Evolutionary conservation across 2,113 vertebrate species (phyloP), one percentile per base, ranked within the genome.

Genomic region (Megaceryle torquata): DNA sequence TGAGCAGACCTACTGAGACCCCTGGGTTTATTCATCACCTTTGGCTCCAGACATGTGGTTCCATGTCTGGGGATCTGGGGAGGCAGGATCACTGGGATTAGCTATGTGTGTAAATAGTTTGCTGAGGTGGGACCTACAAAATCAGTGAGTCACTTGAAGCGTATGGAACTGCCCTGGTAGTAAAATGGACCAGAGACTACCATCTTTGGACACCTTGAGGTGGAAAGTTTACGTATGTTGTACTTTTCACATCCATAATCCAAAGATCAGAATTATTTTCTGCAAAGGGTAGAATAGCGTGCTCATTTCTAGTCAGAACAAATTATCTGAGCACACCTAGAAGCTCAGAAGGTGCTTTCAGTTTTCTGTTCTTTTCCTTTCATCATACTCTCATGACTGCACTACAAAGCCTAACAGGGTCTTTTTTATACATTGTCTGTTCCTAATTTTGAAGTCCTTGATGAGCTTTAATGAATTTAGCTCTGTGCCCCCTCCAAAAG

Each of bases 221-320:
- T 25, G 31, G 51, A 71, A 67, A 19, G n/a, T 54, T 82, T 24
- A 2, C 43, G 8, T 21, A 21, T 48, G 7, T 33, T 43, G 12
- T 22, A 7, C 31, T 84, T 78, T 70, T 57, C n/a, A 54, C 15
- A 33, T 61, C 0, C 1, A 20, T 64, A n/a, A 26, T 65, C 50
- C 14, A 48, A 18, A 48, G 18, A 25, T 39, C 2, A 0, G 20
- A 35, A 35, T 21, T 82, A 25, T n/a, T 1, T 9, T 5, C 25
- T 29, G 15, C 11, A 41, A 29, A 46, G 6, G 7, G 0, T 57
- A 14, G 39, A 60, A n/a, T 18, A 53, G 17, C 13, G n/a, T 61
- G 22, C 2, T 65, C 3, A 4, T 48, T 44, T 82, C 28, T 22
- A 64, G 65, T 43, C 25, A 41, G 24, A 85, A 65, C 13, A 65